A percentile compares a stretch with the other conserved stretches of the same genome.
Conservation (phyloP, 2,888 invertebrate species). For the Heteromurus nitidus region DNA sequence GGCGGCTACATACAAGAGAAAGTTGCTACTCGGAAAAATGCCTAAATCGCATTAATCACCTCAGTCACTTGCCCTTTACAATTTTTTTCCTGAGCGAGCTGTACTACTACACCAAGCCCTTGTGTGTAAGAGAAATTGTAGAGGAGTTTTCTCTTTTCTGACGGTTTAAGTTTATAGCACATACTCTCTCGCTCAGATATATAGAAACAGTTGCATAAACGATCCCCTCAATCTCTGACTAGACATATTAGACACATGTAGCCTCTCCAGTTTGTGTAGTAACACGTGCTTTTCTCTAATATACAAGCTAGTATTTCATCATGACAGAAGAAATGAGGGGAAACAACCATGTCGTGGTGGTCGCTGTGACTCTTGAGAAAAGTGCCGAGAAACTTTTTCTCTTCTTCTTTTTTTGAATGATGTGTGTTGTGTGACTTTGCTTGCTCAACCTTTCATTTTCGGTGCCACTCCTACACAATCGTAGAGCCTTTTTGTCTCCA, state of each 20-base stretch:
- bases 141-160: no score
- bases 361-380: conserved; percentile 1
- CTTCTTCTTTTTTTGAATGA: background rate
- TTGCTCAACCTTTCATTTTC: background rate
- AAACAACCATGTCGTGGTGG: conserved; percentile 2
- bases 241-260: background rate
- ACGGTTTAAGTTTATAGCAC: background rate
- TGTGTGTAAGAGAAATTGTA: background rate
- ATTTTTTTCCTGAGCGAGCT: background rate
- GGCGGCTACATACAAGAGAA: background rate
- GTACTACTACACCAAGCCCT: background rate
- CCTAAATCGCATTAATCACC: conserved; percentile 59
- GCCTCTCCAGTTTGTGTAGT: no score
- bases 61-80: conserved; percentile 52
- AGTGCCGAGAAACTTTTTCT: background rate
- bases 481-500: conserved; percentile 22
- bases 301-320: conserved; percentile 10
- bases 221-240: conserved; percentile 32
- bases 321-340: conserved; percentile 25
- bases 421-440: conserved; percentile 3
- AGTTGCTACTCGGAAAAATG: conserved; percentile 11
- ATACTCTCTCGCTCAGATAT: no score
- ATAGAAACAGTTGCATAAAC: conserved; percentile 46
- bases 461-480: conserved; percentile 24
- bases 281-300: conserved; percentile 16